Conservation (phyloP, 2,888 invertebrate genomes). For the Bhutanitis thaidina region DNA sequence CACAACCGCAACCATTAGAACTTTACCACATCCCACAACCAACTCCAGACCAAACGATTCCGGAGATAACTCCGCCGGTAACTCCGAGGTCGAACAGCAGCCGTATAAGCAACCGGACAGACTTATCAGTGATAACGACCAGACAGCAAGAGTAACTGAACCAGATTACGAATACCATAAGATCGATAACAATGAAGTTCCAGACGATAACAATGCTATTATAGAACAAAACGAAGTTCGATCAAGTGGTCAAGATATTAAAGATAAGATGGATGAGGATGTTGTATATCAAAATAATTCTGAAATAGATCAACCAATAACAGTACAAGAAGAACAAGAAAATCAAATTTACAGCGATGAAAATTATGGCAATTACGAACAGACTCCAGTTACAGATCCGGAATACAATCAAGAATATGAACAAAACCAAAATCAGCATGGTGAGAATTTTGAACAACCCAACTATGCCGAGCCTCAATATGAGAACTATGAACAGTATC, state of each 20-base stretch:
- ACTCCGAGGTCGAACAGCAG: constrained; percentile 47
- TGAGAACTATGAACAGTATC: constrained; percentile 54
- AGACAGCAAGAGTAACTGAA: constrained; percentile 41
- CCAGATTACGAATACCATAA: constrained; percentile 34
- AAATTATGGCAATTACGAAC: constrained; percentile 43
- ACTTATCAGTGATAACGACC: constrained; percentile 33
- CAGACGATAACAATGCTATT: neutral
- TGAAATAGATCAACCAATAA: neutral
- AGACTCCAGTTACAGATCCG: constrained; percentile 30
- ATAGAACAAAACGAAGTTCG: neutral
- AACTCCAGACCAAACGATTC: constrained; percentile 59
- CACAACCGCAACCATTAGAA: constrained; percentile 55
- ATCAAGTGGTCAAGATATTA: neutral
- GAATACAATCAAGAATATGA: constrained; percentile 42
- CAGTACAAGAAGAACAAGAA: neutral
- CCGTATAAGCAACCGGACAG: constrained; percentile 27
- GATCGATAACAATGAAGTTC: neutral
- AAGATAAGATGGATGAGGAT: constrained; percentile 8
- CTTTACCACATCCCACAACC: constrained; percentile 53
- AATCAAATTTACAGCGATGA: constrained; percentile 28
- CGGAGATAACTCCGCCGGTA: constrained; percentile 65
- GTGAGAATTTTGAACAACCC: constrained; percentile 47
- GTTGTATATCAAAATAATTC: constrained; percentile 11
- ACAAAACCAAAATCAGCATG: constrained; percentile 28
- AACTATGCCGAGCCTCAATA: constrained; percentile 49